These are phyloP conservation scores for Sphenodon punctatus DNA, from an alignment of 2,797 vertebrate species.

Conservation along the genomic window DNA sequence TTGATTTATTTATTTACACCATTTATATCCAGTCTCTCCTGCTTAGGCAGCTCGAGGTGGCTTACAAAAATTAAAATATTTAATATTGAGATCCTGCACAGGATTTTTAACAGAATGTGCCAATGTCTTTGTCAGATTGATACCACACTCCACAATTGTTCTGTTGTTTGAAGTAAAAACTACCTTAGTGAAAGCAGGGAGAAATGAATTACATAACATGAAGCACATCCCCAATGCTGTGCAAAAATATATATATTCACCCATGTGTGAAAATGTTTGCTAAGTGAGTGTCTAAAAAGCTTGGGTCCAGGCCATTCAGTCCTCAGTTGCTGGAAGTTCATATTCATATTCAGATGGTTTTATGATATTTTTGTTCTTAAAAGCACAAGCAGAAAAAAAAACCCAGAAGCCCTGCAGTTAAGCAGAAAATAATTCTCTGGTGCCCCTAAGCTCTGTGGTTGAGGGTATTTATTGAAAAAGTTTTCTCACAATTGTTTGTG, in stretches of 20 bases:
- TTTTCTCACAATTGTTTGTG: too few relatives aligned
- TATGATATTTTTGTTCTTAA: not conserved
- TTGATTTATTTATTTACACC: too few relatives aligned
- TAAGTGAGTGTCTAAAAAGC: slow-evolving; percentile 9
- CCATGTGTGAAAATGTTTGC: slow-evolving; percentile 32
- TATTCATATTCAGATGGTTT: not conserved
- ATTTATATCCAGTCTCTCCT: too few relatives aligned
- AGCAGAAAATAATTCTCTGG: too few relatives aligned
- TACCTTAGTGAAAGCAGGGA: slow-evolving; percentile 9
- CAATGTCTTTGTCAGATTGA: slow-evolving; percentile 43
- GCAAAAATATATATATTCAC: slow-evolving; percentile 34
- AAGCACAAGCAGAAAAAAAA: not conserved
- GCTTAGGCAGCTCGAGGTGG: too few relatives aligned
- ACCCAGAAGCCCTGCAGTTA: too few relatives aligned
- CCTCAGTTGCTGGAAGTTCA: not conserved
- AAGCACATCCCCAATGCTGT: slow-evolving; percentile 28
- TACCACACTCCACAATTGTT: slow-evolving; percentile 28
- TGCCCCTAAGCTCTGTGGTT: too few relatives aligned
- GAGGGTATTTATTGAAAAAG: too few relatives aligned
- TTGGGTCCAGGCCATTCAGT: not conserved
- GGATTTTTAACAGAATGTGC: slow-evolving; percentile 21
- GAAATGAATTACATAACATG: slow-evolving; percentile 21
- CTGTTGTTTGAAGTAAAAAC: slow-evolving; percentile 11
- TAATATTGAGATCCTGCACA: slow-evolving; percentile 39
- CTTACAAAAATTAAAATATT: too few relatives aligned